Conservation (phyloP, 2,113 vertebrate genomes). For the Climacteris rufus region DNA sequence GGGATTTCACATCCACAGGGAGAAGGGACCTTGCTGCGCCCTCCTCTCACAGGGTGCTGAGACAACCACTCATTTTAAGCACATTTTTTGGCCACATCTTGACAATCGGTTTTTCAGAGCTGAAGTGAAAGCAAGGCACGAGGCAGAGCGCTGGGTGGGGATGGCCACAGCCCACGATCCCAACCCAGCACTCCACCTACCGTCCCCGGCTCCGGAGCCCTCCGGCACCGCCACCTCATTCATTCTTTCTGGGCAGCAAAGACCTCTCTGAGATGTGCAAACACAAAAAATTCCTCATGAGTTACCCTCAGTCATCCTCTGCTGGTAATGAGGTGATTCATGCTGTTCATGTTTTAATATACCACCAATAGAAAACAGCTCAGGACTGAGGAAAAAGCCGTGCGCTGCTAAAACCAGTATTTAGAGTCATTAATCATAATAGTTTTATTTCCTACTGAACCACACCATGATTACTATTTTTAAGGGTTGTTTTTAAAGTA, state of each 20-base stretch:
- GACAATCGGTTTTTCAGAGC: not conserved
- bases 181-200: constrained; percentile 48
- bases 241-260: not conserved
- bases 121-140: not conserved
- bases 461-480: constrained; percentile 20
- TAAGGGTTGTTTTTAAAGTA: constrained; percentile 34
- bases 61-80: not conserved
- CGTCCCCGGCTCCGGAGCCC: not conserved
- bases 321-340: constrained; percentile 25
- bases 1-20: not conserved
- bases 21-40: not conserved
- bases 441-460: constrained; percentile 43
- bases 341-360: not conserved
- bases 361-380: not conserved
- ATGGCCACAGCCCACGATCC: not conserved
- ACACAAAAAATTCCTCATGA: not conserved
- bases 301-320: constrained; percentile 11
- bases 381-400: not conserved
- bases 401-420: not conserved
- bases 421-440: not conserved
- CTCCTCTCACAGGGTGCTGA: not conserved
- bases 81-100: not conserved
- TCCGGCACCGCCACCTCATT: not conserved
- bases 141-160: not conserved
- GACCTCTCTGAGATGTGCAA: not conserved